Evolutionary conservation across 2,888 invertebrate genomes (phyloP), one percentile per base, ranked within the genome.

Genomic region (Deilephila elpenor): DNA sequence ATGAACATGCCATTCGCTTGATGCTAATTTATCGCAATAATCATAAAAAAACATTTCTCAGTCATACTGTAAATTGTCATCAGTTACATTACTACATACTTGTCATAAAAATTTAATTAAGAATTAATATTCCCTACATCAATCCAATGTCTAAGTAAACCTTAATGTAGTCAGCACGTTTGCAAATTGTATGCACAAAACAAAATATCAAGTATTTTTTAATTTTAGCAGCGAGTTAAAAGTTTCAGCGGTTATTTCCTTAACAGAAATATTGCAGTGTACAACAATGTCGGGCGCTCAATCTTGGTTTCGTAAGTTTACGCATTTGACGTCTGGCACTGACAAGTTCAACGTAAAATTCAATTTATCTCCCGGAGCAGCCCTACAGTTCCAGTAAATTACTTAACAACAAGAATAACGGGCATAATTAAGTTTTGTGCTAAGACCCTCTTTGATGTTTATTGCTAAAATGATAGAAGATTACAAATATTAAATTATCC

Each of bases 301-400:
- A 75, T 73, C 77, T 79, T 78, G 74, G 74, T 76, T 76, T 79
- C 79, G 78, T 72, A 76, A 78, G 78, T 82, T 80, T 80, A 82
- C 80, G 81, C 80, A 78, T 82, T 84, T 84, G 83, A 83, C 82
- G 81, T 79, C 83, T 83, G 82, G 78, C 75, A 76, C 83, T 83
- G 84, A 83, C 84, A 84, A 83, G 78, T 82, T 82, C 74, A 80
- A 82, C 78, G 80, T 80, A 84, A 75, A 83, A 84, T 83, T 81
- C 79, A 84, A 84, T 85, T 83, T 84, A 81, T 82, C 82, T 82
- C 74, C 74, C 78, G 78, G 77, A 82, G 79, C 77, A 83, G 77
- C 79, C 79, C 81, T 79, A 67, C 75, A 78, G 76, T 78, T 76
- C 71, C 75, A 78, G 75, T 80, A 80, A 83, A 80, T 83, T 81